Evolutionary conservation across 1,140 invertebrate genomes (phyloP).

Genomic region (Trichomalopsis sarcophagae): DNA sequence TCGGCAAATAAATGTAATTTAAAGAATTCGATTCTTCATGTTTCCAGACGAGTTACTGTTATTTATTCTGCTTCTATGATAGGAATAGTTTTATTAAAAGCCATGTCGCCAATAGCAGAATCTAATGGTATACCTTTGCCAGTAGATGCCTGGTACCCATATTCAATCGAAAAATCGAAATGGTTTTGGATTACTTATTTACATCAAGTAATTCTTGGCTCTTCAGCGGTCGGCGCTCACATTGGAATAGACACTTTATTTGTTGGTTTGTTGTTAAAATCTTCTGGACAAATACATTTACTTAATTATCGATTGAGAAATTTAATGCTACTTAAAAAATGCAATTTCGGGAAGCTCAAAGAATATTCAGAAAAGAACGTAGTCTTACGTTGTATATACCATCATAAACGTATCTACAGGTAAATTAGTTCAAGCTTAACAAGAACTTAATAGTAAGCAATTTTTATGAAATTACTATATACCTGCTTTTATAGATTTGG

Average conservation of each 20-base stretch:
- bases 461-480: background rate
- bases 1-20: background rate
- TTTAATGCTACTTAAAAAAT: background rate
- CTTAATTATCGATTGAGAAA: conserved; percentile 27
- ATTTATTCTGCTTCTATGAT: conserved; percentile 27
- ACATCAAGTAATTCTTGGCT: conserved; percentile 35
- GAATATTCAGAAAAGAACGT: background rate
- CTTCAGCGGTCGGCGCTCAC: conserved; percentile 3
- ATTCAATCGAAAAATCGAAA: conserved; percentile 19
- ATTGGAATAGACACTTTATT: conserved; percentile 36
- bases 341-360: background rate
- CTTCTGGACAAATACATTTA: background rate
- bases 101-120: background rate
- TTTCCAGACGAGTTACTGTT: conserved; percentile 6
- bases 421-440: background rate
- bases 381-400: background rate
- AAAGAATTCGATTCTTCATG: background rate
- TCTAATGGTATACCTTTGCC: background rate
- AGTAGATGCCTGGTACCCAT: conserved; percentile 38
- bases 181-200: conserved; percentile 45
- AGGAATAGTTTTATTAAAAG: conserved; percentile 14
- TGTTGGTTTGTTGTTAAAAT: conserved; percentile 29
- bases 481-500: conserved; percentile 17
- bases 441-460: background rate
- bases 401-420: conserved; percentile 31